phyloP scores from a whole-genome alignment of 2,797 vertebrate species.

The Aphelocoma californica region DNA sequence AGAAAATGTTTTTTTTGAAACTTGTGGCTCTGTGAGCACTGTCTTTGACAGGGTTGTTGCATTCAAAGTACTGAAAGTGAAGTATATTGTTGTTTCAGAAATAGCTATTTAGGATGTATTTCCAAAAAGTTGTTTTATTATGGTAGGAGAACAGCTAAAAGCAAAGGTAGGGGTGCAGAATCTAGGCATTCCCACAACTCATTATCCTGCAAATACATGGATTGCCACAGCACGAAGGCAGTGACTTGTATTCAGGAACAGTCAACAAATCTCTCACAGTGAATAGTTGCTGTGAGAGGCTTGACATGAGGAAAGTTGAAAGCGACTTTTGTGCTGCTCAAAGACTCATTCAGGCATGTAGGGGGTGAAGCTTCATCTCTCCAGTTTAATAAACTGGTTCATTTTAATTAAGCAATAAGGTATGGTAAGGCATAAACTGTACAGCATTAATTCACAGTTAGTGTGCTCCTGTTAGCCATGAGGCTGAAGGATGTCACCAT shows the following conservation, averaged over 20 bases:
- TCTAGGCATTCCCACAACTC: neutral
- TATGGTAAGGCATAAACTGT: neutral
- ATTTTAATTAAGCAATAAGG: constrained; percentile 55
- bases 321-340: neutral
- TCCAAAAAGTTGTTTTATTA: neutral
- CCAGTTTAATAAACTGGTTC: constrained; percentile 35
- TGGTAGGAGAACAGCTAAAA: neutral
- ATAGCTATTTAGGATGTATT: neutral
- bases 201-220: constrained; percentile 19
- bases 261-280: constrained; percentile 45
- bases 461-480: neutral
- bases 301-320: constrained; percentile 17
- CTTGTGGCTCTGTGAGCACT: neutral
- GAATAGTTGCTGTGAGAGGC: neutral
- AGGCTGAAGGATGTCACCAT: neutral
- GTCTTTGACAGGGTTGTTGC: neutral
- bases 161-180: neutral
- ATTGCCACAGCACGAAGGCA: neutral
- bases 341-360: neutral
- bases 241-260: neutral
- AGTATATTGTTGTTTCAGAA: neutral
- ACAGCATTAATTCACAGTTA: neutral
- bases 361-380: neutral
- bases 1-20: neutral
- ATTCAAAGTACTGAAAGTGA: neutral